phyloP scores from a whole-genome alignment of 2,113 vertebrate species.

The Holacanthus passer region DNA sequence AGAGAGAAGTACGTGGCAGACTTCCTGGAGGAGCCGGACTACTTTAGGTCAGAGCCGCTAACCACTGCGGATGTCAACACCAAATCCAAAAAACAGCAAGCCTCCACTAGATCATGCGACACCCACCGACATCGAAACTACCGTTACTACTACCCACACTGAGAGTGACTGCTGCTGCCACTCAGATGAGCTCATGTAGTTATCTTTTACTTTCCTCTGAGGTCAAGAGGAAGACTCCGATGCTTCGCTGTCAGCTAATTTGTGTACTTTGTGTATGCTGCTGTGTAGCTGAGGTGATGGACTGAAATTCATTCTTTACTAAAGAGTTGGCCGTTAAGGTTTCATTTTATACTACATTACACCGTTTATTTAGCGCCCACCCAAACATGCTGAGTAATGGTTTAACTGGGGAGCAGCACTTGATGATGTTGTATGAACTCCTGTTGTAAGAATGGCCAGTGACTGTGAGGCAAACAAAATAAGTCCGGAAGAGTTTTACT shows the following conservation, averaged over 20 bases:
- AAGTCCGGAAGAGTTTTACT: not conserved
- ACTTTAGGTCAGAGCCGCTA: not conserved
- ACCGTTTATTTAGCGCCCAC: not conserved
- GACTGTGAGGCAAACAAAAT: not conserved
- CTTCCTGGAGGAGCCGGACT: not conserved
- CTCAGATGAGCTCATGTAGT: not conserved
- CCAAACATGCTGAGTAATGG: not conserved
- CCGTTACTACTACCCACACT: not conserved
- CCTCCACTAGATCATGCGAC: not conserved
- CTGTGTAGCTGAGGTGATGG: not conserved
- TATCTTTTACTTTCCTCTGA: not conserved
- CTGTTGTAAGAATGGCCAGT: not conserved
- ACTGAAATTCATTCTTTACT: not conserved
- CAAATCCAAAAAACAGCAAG: conserved; percentile 6
- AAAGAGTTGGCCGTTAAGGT: not conserved
- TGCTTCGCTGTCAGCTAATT: not conserved
- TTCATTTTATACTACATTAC: not conserved
- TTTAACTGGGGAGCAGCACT: not conserved
- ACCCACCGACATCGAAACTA: not conserved
- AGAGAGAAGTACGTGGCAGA: not conserved
- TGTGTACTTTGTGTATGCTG: not conserved
- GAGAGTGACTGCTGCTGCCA: not conserved
- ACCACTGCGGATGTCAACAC: not conserved
- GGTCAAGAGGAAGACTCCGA: conserved; percentile 1
- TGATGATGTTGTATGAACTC: not conserved